Evolutionary conservation across 1,140 invertebrate genomes (phyloP).

Genomic region (Elymnias hypermnestra): DNA sequence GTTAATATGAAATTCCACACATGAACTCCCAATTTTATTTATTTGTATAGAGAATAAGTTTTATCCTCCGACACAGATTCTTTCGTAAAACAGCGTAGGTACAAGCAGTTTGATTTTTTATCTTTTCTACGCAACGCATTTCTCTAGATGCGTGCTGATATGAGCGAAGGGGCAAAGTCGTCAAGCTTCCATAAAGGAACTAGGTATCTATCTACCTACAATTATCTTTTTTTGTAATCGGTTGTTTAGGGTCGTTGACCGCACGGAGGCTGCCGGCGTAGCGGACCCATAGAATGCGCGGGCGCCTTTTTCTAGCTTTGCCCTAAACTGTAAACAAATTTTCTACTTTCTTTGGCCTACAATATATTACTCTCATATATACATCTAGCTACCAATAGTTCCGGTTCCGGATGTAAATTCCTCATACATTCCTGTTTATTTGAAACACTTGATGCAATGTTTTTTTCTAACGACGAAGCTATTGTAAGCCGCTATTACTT

Average conservation of each 20-base stretch:
- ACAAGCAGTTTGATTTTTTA: too few relatives aligned
- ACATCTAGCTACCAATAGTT: neutral
- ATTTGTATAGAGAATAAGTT: too few relatives aligned
- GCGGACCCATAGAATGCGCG: slow-evolving; percentile 44
- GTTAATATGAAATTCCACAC: too few relatives aligned
- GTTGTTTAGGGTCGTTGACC: slow-evolving; percentile 54
- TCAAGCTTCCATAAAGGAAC: slow-evolving; percentile 19
- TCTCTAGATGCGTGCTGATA: neutral
- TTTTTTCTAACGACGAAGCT: too few relatives aligned
- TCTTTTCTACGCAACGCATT: neutral
- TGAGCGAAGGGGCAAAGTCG: slow-evolving; percentile 1
- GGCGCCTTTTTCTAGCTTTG: slow-evolving; percentile 46
- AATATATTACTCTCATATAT: slow-evolving; percentile 5
- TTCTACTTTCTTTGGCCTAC: slow-evolving; percentile 38
- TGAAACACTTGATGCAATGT: too few relatives aligned
- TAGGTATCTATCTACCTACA: slow-evolving; percentile 35
- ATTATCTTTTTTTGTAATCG: slow-evolving; percentile 65
- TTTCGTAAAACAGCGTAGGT: too few relatives aligned
- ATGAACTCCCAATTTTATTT: too few relatives aligned
- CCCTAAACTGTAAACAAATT: slow-evolving; percentile 25
- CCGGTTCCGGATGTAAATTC: too few relatives aligned
- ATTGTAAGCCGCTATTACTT: too few relatives aligned
- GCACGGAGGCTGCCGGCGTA: slow-evolving; percentile 55
- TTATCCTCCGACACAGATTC: too few relatives aligned
- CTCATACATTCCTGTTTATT: too few relatives aligned